phyloP scores from a whole-genome alignment of 2,797 vertebrate genomes.

The Danio tinwini region DNA sequence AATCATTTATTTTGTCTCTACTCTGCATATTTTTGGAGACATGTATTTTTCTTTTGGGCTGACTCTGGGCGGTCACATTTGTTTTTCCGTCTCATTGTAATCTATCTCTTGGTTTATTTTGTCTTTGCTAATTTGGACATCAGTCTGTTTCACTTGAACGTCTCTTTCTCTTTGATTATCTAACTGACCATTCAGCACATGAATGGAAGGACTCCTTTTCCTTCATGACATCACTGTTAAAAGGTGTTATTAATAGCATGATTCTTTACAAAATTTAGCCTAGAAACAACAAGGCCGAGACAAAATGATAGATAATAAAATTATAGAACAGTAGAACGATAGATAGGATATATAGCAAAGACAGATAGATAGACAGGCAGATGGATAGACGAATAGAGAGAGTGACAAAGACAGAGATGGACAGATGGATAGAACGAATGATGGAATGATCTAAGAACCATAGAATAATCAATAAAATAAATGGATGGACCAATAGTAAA shows the following conservation, averaged over 20 bases:
- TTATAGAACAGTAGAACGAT: no score
- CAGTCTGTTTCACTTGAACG: slow-evolving; percentile 4
- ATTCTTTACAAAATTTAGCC: neutral
- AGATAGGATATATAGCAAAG: neutral
- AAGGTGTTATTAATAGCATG: neutral
- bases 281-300: neutral
- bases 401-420: neutral
- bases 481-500: neutral
- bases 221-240: neutral
- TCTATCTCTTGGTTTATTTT: slow-evolving; percentile 11
- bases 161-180: neutral
- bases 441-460: neutral
- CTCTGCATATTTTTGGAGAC: slow-evolving; percentile 14
- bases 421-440: neutral
- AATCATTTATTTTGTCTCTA: slow-evolving; percentile 30
- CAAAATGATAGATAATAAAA: neutral
- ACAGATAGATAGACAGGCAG: neutral
- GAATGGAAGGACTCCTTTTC: no score
- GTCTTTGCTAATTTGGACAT: slow-evolving; percentile 24
- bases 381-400: neutral
- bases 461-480: no score
- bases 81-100: slow-evolving; percentile 25
- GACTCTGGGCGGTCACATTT: neutral
- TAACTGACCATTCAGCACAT: neutral
- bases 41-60: slow-evolving; percentile 7